These are phyloP conservation scores for Lagria hirta DNA, from an alignment of 2,888 invertebrate genomes.

Conservation along the genomic window DNA sequence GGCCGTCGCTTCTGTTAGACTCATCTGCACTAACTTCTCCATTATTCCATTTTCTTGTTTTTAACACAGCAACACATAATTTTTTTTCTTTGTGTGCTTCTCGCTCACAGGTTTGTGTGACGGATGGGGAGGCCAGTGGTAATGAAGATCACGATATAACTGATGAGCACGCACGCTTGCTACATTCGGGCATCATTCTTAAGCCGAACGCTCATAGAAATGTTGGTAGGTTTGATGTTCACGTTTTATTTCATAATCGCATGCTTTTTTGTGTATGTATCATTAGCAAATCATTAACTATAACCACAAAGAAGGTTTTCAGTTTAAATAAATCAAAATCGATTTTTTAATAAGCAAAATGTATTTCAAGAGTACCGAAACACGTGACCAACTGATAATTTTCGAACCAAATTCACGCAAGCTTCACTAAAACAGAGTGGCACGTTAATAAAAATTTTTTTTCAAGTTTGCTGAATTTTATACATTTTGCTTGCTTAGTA, in stretches of 20 bases:
- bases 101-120: constrained; percentile 53
- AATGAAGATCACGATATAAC: constrained; percentile 68
- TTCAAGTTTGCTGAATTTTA: too few species aligned
- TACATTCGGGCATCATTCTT: constrained; percentile 55
- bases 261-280: constrained; percentile 17
- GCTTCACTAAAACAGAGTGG: too few species aligned
- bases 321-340: too few species aligned
- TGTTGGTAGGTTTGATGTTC: constrained; percentile 49
- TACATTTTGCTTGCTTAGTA: too few species aligned
- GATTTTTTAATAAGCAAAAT: too few species aligned
- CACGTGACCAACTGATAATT: too few species aligned
- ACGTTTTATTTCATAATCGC: neutral
- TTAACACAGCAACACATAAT: too few species aligned
- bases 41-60: constrained; percentile 5
- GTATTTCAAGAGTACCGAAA: too few species aligned
- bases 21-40: constrained; percentile 21
- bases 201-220: constrained; percentile 50
- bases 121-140: constrained; percentile 62
- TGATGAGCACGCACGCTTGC: constrained; percentile 71
- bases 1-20: constrained; percentile 2
- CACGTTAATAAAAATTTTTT: too few species aligned
- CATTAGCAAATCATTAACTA: too few species aligned
- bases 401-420: too few species aligned
- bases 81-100: constrained; percentile 21
- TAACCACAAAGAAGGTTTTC: too few species aligned